phyloP scores from a whole-genome alignment of 64 coral and sea anemone species.

The Montipora capricornis region DNA sequence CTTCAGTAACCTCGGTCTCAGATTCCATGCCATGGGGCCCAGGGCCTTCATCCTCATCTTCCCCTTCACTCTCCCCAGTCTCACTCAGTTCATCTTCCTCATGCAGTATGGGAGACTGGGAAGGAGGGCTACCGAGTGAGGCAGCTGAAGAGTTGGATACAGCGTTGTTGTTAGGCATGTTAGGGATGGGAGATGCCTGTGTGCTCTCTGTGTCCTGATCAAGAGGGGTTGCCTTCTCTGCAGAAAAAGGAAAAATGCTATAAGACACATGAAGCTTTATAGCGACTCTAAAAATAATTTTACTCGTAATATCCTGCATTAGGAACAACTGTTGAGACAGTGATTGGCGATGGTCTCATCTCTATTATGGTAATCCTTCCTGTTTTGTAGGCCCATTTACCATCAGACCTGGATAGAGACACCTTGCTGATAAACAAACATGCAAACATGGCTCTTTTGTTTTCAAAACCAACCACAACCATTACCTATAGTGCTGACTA shows the following conservation, averaged over 20 bases:
- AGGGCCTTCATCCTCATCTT: conserved; percentile 55
- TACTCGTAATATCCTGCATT: too few relatives aligned
- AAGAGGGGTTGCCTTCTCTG: conserved; percentile 71
- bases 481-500: too few relatives aligned
- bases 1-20: conserved; percentile 60
- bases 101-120: conserved; percentile 74
- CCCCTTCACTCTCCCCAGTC: conserved; percentile 70
- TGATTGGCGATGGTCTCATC: too few relatives aligned
- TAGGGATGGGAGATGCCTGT: conserved; percentile 8
- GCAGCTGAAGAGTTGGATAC: conserved; percentile 7
- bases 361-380: too few relatives aligned
- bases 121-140: conserved; percentile 67
- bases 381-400: too few relatives aligned
- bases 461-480: too few relatives aligned
- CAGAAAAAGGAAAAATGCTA: background rate
- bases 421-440: too few relatives aligned
- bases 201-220: conserved; percentile 46
- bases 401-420: too few relatives aligned
- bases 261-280: background rate
- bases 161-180: conserved; percentile 17
- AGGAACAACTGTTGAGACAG: too few relatives aligned
- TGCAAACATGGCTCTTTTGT: too few relatives aligned
- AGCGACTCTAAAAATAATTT: too few relatives aligned
- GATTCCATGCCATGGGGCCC: conserved; percentile 31
- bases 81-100: conserved; percentile 90